Base-by-base conservation (phyloP, 37 sponge, comb jelly and placozoan genomes). In the Diacarnus erythraeanus region DNA sequence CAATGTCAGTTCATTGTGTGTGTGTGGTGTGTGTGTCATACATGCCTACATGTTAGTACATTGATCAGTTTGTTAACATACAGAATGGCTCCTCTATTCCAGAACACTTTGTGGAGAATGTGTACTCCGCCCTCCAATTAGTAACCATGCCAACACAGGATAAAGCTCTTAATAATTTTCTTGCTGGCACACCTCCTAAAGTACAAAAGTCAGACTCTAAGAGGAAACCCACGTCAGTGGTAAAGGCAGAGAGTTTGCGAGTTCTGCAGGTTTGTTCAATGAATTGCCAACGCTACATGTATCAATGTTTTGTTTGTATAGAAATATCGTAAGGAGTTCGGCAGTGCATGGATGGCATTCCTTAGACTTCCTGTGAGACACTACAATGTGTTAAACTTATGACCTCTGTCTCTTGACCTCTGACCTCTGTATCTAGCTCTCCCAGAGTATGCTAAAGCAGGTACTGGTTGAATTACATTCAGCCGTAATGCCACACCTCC, bases 401-500 rank as follows among this genome's bases (percentile, higher is more conserved):
- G 6, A 6, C 6, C 2, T 25, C 51, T 72, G 12, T 21, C n/a
- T 8, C 73, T 30, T 69, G 20, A 69, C 39, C 21, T n/a, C n/a
- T 65, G 27, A 25, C 37, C 64, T 42, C 40, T 71, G 61, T 39
- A 38, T 26, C 12, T 59, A 92, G 92, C 57, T 87, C 20, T 3
- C 78, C 17, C 40, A 80, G 0, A 0, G 27, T 12, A 64, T 80
- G 33, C 76, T 73, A 59, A 84, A 80, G 59, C 51, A 57, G 59
- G 77, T 96, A 3, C 84, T 98, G 37, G 58, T 75, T 0, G 72
- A 78, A 4, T 82, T 98, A 23, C 95, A 98, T 77, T 80, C 80
- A 1, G 57, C 82, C 2, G 92, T 98, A 38, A 93, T 98, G 72
- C 99, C 99, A 25, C 80, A 93, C 87, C 82, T 98, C 84, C 63